These are phyloP conservation scores for Drosophila neonasuta DNA, from an alignment of 2,888 invertebrate species.

Conservation along the genomic window DNA sequence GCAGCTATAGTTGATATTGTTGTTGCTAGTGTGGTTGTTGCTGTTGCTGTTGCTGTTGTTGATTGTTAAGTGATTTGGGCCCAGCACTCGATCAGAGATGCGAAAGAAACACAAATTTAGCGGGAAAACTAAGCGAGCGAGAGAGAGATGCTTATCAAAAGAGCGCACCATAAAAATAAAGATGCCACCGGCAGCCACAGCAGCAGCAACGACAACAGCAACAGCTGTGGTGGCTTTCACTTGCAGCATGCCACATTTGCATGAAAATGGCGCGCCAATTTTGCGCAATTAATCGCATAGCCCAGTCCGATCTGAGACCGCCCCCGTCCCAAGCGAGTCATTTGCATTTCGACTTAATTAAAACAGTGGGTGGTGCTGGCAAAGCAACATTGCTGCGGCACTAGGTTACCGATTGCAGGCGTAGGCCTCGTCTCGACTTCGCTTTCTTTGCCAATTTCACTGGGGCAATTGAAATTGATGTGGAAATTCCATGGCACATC, in stretches of 20 bases:
- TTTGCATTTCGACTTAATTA: conserved; percentile 74
- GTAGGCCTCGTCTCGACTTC: conserved; percentile 1
- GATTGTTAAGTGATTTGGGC: conserved; percentile 73
- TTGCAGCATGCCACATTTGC: conserved; percentile 59
- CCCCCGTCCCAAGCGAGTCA: conserved; percentile 44
- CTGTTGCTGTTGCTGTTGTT: conserved; percentile 37
- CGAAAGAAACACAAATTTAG: conserved; percentile 1
- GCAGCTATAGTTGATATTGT: conserved; percentile 58
- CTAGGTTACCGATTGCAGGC: neutral
- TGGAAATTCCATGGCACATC: conserved; percentile 70
- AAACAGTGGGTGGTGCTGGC: conserved; percentile 69
- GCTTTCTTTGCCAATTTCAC: conserved; percentile 67
- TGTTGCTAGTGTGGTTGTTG: conserved; percentile 46
- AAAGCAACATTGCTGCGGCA: conserved; percentile 16
- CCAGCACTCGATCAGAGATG: conserved; percentile 45
- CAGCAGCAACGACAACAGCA: conserved; percentile 3
- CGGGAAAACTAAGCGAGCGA: conserved; percentile 6
- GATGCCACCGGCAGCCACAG: conserved; percentile 69
- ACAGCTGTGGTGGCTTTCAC: conserved; percentile 56
- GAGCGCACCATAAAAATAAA: conserved; percentile 58
- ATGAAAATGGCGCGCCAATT: conserved; percentile 69
- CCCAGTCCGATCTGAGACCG: conserved; percentile 14
- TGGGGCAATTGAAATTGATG: conserved; percentile 63
- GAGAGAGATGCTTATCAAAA: conserved; percentile 28
- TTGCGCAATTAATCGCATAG: conserved; percentile 73